Base-by-base conservation (phyloP, 1,140 invertebrate genomes). In the Drosophila funebris region DNA sequence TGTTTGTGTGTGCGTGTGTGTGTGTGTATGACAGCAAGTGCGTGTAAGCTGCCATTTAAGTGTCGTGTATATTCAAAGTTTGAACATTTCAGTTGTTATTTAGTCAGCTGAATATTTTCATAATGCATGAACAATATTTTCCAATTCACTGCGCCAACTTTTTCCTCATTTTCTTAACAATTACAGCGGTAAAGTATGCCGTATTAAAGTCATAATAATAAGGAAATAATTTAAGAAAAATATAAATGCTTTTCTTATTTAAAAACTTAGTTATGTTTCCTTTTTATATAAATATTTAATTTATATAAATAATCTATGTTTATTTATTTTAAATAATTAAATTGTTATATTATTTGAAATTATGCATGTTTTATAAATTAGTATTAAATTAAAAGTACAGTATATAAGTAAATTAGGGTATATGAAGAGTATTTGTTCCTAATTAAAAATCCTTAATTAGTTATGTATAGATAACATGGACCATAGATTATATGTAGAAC, bases 41-140 rank as follows among this genome's bases (percentile, higher is more conserved):
- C 24, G 11, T 27, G 44, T 52, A 18, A 33, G 48, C 48, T 52
- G 48, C 27, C 48, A 52, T 33, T 52, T 11, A 18, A 52, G 16
- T 18, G 18, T 36, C 2, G 29, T 52, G 24, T 6, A 27, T 6
- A 27, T 8, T 13, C 24, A 11, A 24, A 48, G 24, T 8, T 29
- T 27, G 14, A 52, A 18, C 16, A 37, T 37, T 54, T 37, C 29
- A 37, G 24, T 4, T 13, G n/a, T 36, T 36, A 36, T 36, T 36
- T 36, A 11, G 8, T 9, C 4, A 36, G 31, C 11, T 11, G 11
- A 0, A 36, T 11, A 11, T 36, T 36, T 36, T 2, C 31, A 36
- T 11, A 2, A 2, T 5, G 24, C 24, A 4, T 27, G 24, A 27
- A 27, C 33, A 50, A 46, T 4, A 48, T 48, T 48, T 52, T 52